A percentile compares a stretch with the other conserved stretches of the same genome.
Conservation (phyloP, 1,140 invertebrate species). For the Octopus sinensis region DNA sequence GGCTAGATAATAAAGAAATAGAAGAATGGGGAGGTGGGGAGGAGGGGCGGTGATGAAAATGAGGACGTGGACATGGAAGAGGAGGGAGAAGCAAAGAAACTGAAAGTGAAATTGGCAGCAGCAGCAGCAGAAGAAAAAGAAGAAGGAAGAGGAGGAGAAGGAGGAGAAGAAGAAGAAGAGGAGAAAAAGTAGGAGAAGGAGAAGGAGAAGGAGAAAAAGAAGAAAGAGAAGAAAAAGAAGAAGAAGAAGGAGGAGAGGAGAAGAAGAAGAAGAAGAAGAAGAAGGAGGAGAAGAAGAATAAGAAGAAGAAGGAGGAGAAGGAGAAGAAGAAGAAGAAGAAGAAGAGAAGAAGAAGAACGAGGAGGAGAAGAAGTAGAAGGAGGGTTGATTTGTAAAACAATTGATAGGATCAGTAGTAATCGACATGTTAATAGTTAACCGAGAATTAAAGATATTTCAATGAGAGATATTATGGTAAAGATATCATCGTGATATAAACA, state of each 20-base stretch:
- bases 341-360: not conserved
- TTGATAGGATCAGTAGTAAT: no score
- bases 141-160: not conserved
- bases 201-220: not conserved
- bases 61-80: not conserved
- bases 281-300: not conserved
- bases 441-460: no score
- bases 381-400: not conserved
- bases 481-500: no score
- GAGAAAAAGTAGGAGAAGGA: not conserved
- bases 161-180: not conserved
- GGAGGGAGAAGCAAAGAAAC: not conserved
- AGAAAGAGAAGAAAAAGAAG: not conserved
- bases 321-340: not conserved
- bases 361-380: not conserved
- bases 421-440: no score
- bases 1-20: not conserved
- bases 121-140: not conserved
- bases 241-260: not conserved
- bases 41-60: not conserved
- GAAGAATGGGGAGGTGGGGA: not conserved
- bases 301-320: not conserved
- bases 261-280: not conserved
- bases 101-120: not conserved
- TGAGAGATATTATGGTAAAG: no score